Conservation (phyloP, 2,113 vertebrate genomes). For the Phyllopteryx taeniolatus region DNA sequence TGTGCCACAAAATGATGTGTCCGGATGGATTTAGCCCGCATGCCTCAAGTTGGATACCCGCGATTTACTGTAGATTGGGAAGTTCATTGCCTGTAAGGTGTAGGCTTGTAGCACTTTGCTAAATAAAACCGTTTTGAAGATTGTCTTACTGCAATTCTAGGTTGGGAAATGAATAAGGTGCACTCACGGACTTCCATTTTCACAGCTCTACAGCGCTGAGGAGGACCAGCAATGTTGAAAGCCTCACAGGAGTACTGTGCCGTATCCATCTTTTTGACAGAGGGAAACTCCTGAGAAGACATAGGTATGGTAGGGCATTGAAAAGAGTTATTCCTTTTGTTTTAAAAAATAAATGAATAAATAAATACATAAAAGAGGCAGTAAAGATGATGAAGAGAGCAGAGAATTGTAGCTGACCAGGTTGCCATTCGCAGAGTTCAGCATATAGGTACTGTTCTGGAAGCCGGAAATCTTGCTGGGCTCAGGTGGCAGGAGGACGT, state of each 20-base stretch:
- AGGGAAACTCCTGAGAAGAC: conserved; percentile 56
- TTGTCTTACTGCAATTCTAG: background rate
- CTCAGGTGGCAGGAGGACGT: conserved; percentile 55
- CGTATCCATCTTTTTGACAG: conserved; percentile 22
- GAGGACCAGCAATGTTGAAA: conserved; percentile 51
- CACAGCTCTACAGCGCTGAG: conserved; percentile 46
- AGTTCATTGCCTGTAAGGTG: background rate
- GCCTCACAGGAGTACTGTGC: conserved; percentile 69
- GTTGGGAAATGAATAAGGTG: background rate
- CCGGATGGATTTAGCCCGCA: too few species aligned
- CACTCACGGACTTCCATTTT: conserved; percentile 73
- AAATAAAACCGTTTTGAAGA: background rate
- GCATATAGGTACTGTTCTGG: conserved; percentile 66
- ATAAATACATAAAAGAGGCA: background rate
- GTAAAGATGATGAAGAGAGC: background rate
- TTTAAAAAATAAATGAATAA: too few species aligned
- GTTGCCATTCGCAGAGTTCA: conserved; percentile 39
- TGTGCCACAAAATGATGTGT: too few species aligned
- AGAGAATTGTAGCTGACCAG: conserved; percentile 58
- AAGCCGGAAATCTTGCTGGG: conserved; percentile 59
- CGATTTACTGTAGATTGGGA: too few species aligned
- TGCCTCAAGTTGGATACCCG: too few species aligned
- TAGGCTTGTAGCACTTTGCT: background rate
- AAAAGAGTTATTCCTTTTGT: background rate
- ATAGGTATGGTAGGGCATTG: background rate